Evolutionary conservation across 2,113 vertebrate genomes (phyloP), one percentile per base, ranked within the genome.

Genomic region (Trichomycterus rosablanca): DNA sequence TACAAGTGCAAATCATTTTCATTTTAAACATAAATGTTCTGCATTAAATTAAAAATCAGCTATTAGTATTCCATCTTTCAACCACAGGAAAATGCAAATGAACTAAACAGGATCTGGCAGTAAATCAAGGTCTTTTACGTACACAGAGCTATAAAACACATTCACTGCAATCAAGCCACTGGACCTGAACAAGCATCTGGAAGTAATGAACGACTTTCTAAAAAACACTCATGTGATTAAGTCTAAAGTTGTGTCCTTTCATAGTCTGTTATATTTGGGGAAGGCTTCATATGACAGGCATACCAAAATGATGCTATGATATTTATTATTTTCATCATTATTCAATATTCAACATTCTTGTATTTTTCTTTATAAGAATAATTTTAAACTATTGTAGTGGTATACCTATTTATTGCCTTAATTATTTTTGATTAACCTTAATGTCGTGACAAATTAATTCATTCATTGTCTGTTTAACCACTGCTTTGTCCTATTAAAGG

Each of bases 61-160:
- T 34, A 19, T 64, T 59, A 60, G 55, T 26, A 30, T 49, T 40
- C 35, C 42, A 50, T 37, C 45, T 42, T 66, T 52, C 44, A n/a
- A 61, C 55, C 10, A 28, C 63, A 56, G 59, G 30, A 49, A 39
- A 34, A 56, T 40, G 62, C 64, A 60, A 63, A 67, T 74, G 37
- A 55, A n/a, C 22, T 37, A 26, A 54, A 67, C 34, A 34, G 42
- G 10, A 3, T 26, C 12, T 67, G 22, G 63, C 65, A 28, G 28
- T 74, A 65, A 56, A 66, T 71, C 55, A 61, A 3, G 32, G n/a
- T 42, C 44, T 52, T 34, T 39, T 24, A 44, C n/a, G 28, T 46
- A 53, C 55, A 59, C 30, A 40, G 44, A 49, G 43, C 54, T 49
- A 54, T 45, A 51, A 24, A 56, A 39, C 45, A 62, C 57, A 35